A percentile compares a stretch with the other conserved stretches of the same genome.
Evolutionary conservation across 1,140 invertebrate genomes (phyloP).

Genomic region (Pseudomyrmex pallidus): DNA sequence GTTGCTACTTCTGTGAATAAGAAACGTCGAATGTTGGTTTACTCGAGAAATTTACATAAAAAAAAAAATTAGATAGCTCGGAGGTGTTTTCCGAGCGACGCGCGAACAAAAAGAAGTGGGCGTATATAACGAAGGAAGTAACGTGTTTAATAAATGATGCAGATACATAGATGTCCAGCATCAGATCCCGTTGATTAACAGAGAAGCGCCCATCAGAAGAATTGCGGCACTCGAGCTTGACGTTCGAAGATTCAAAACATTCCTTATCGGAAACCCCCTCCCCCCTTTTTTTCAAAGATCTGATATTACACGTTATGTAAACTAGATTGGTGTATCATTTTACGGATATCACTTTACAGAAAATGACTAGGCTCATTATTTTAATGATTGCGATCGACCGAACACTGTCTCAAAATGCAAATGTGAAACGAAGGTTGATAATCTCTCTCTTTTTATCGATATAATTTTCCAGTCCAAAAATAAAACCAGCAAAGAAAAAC

Average conservation of each 20-base stretch:
- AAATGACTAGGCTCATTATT: conserved; percentile 60
- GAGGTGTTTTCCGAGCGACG: neutral
- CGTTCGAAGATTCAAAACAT: conserved; percentile 41
- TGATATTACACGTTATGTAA: conserved; percentile 39
- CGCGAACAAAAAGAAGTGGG: neutral
- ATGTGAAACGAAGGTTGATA: conserved; percentile 22
- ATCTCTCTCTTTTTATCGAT: conserved; percentile 19
- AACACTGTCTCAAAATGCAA: conserved; percentile 35
- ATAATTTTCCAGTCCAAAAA: neutral
- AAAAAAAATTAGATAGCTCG: neutral
- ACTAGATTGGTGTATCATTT: conserved; percentile 16
- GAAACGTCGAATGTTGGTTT: neutral
- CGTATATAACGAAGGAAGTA: conserved; percentile 10
- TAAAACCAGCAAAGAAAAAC: neutral
- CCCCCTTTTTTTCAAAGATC: neutral
- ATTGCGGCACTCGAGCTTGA: conserved; percentile 21
- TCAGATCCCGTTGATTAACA: conserved; percentile 38
- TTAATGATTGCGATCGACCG: conserved; percentile 47
- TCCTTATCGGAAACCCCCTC: conserved; percentile 36
- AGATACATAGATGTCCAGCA: conserved; percentile 18
- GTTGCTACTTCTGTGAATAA: neutral
- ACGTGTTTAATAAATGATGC: conserved; percentile 42
- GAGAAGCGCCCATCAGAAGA: conserved; percentile 37
- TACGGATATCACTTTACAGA: conserved; percentile 57
- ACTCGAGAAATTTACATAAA: too few relatives aligned